Base-by-base conservation (phyloP, 2,113 vertebrate species). In the Tenebrosternarchus preto region DNA sequence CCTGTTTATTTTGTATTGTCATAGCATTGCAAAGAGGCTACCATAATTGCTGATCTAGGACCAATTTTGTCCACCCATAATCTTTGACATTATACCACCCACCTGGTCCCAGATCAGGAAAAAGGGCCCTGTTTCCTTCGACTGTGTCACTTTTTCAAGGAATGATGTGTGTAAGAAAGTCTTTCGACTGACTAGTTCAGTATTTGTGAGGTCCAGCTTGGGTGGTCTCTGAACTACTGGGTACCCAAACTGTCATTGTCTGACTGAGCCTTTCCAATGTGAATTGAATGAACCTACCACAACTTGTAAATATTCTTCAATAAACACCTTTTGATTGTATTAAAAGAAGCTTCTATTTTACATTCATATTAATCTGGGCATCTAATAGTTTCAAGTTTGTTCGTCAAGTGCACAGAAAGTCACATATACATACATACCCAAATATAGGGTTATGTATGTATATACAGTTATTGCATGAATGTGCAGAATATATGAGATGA, bases 251-350 rank as follows among this genome's bases (percentile, higher is more conserved):
- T 57, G 79, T 84, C 50, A 81, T 31, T 67, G 36, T 59, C 19
- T 27, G 29, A 61, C 64, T 69, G 80, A 86, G 60, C 81, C 61
- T 81, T 86, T 83, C 43, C 71, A 72, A 66, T 83, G 76, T 80
- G 83, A 85, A 85, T 43, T 82, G 56, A 86, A 67, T 84, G 80
- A 67, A 67, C 50, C 68, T 61, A 78, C 78, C 31, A 81, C 82
- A 80, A 80, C 84, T 82, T 91, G 89, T 92, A 90, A 88, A 92
- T 90, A 89, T 89, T 83, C 90, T 85, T 90, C 87, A 93, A 90
- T 92, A 92, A 93, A 91, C 83, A 87, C 81, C 17, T 80, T 87
- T 83, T 86, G 85, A 88, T 88, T 90, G 85, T 90, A 86, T 88
- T 80, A 81, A 70, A 46, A 27, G 24, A 46, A 25, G 8, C 20